Evolutionary conservation across 2,888 invertebrate species (phyloP).

Genomic region (Thymelicus acteon): DNA sequence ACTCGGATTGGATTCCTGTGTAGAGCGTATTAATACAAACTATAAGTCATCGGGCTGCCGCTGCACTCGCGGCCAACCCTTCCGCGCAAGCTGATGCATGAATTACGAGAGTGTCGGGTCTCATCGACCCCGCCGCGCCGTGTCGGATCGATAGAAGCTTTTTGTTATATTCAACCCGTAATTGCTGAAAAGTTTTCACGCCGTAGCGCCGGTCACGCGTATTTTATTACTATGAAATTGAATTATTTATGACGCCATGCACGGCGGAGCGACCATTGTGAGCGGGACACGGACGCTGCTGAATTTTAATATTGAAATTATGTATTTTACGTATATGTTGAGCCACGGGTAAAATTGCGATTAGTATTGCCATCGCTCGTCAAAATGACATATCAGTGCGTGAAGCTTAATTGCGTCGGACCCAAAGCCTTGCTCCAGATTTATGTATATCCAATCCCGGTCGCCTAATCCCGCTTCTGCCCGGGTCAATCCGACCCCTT

Average conservation of each 20-base stretch:
- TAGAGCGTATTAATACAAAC: slow-evolving; percentile 76
- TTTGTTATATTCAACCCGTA: slow-evolving; percentile 83
- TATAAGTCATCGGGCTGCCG: slow-evolving; percentile 76
- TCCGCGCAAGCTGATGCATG: slow-evolving; percentile 80
- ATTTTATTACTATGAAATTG: slow-evolving; percentile 85
- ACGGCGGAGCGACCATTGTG: slow-evolving; percentile 72
- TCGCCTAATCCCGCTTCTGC: slow-evolving; percentile 79
- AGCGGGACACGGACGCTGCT: slow-evolving; percentile 65
- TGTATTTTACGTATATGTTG: slow-evolving; percentile 54
- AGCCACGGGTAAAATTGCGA: slow-evolving; percentile 54
- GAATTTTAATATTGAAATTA: slow-evolving; percentile 83
- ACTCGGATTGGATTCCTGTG: slow-evolving; percentile 71
- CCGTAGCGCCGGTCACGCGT: slow-evolving; percentile 80
- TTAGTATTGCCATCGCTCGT: slow-evolving; percentile 70
- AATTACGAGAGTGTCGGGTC: slow-evolving; percentile 67
- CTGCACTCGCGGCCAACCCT: slow-evolving; percentile 74
- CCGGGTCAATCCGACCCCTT: slow-evolving; percentile 84
- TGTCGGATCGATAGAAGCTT: slow-evolving; percentile 74
- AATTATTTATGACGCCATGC: slow-evolving; percentile 82
- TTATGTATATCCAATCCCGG: slow-evolving; percentile 85
- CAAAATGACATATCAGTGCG: slow-evolving; percentile 79
- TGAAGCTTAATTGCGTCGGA: slow-evolving; percentile 80
- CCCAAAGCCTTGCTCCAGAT: slow-evolving; percentile 80
- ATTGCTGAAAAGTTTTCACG: slow-evolving; percentile 85
- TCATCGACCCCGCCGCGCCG: slow-evolving; percentile 57